These are phyloP conservation scores for Nomada fabriciana DNA, from an alignment of 2,888 invertebrate species.

Conservation along the genomic window DNA sequence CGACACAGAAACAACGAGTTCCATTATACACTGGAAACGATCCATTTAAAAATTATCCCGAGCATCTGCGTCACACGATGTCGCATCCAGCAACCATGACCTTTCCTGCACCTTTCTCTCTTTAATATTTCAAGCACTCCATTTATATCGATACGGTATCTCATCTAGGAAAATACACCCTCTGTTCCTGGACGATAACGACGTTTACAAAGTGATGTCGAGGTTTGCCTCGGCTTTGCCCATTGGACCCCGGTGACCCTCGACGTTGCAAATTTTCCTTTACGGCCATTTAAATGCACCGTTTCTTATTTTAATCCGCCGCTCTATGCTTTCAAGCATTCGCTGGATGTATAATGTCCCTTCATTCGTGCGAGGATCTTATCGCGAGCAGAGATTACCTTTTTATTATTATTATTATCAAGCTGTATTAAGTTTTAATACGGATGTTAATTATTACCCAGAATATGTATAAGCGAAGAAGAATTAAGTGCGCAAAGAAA, in stretches of 20 bases:
- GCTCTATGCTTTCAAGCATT: background rate
- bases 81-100: constrained; percentile 2
- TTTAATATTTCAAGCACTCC: constrained; percentile 22
- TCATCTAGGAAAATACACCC: background rate
- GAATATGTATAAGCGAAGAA: too few species aligned
- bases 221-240: background rate
- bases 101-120: constrained; percentile 8
- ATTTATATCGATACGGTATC: constrained; percentile 30
- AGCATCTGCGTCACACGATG: background rate
- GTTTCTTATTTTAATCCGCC: background rate
- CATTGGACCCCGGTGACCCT: background rate
- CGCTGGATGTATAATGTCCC: too few species aligned
- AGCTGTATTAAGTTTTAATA: too few species aligned
- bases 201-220: constrained; percentile 23
- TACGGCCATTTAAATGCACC: background rate
- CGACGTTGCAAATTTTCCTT: constrained; percentile 11
- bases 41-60: background rate
- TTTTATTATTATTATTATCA: too few species aligned
- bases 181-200: constrained; percentile 39
- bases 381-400: too few species aligned
- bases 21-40: background rate
- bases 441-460: too few species aligned
- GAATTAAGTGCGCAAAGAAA: too few species aligned
- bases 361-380: too few species aligned
- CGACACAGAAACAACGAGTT: background rate